Base-by-base conservation (phyloP, 2,888 invertebrate species). In the Camptogramma bilineatum region DNA sequence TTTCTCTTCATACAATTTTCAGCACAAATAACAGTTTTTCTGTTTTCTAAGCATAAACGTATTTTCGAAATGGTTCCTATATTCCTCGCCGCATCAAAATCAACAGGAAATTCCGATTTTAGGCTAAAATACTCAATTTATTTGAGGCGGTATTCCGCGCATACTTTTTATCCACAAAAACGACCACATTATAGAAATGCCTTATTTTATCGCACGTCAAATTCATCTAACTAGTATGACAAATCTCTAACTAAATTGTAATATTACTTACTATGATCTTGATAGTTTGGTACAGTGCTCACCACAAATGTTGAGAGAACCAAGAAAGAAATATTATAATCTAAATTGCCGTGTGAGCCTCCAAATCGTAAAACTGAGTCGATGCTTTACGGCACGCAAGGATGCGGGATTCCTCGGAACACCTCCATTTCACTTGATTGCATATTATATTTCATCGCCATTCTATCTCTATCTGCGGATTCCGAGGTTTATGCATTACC, bases 361-460 rank as follows among this genome's bases (percentile, higher is more conserved):
- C 47, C 8, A 52, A 60, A 60, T 58, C 57, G 55, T 66, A 55
- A 64, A 64, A 66, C 57, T 46, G 62, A 53, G 60, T 76, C 79
- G 86, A 88, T 85, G 80, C 85, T 85, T 87, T 85, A 85, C 77
- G 80, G 67, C 88, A 90, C 87, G 87, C 88, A 78, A 84, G 79
- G 84, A 87, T 83, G 81, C 75, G 78, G 79, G 80, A 79, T 84
- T 60, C 59, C 81, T 74, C 75, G 71, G 74, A 79, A 76, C 76
- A 75, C 78, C 76, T 75, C 82, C 83, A 84, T 87, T 88, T 74
- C 79, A 77, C 78, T 83, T 86, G 85, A 90, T 89, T 87, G 85
- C 85, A 82, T 82, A 85, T 87, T 81, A 85, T 86, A 84, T 86
- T 84, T 82, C 80, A 81, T 79, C 75, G 82, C 71, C 76, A 70